Conservation (phyloP, 2,888 invertebrate species). For the Hermodice carunculata region DNA sequence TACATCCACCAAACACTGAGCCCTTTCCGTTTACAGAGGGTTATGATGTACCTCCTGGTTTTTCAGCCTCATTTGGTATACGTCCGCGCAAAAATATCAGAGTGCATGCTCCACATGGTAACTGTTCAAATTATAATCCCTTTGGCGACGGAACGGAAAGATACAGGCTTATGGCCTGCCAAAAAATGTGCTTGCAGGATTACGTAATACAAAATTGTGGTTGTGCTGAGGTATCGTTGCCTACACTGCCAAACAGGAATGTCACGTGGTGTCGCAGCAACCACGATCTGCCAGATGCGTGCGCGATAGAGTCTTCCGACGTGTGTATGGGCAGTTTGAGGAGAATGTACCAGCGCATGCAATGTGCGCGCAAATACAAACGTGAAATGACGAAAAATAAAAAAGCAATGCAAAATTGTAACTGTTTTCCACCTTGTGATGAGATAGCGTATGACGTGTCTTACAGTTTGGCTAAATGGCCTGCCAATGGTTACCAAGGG, state of each 20-base stretch:
- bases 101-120: slow-evolving; percentile 40
- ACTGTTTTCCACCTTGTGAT: slow-evolving; percentile 40
- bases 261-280: slow-evolving; percentile 20
- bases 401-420: slow-evolving; percentile 25
- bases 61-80: slow-evolving; percentile 42
- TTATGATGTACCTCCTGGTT: slow-evolving; percentile 43
- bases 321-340: slow-evolving; percentile 30
- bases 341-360: too few relatives aligned
- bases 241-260: slow-evolving; percentile 13
- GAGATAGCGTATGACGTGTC: slow-evolving; percentile 40
- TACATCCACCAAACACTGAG: slow-evolving; percentile 40
- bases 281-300: slow-evolving; percentile 24
- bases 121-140: slow-evolving; percentile 35
- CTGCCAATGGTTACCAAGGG: slow-evolving; percentile 41
- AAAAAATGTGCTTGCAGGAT: slow-evolving; percentile 41
- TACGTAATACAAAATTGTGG: slow-evolving; percentile 35
- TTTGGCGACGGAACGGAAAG: slow-evolving; percentile 12
- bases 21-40: slow-evolving; percentile 44
- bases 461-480: slow-evolving; percentile 44
- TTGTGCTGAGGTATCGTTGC: slow-evolving; percentile 36
- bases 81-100: slow-evolving; percentile 36
- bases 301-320: slow-evolving; percentile 25
- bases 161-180: slow-evolving; percentile 39
- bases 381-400: too few relatives aligned
- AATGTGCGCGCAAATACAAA: too few relatives aligned